Conservation (phyloP, 2,797 vertebrate species). For the Peromyscus attwateri region DNA sequence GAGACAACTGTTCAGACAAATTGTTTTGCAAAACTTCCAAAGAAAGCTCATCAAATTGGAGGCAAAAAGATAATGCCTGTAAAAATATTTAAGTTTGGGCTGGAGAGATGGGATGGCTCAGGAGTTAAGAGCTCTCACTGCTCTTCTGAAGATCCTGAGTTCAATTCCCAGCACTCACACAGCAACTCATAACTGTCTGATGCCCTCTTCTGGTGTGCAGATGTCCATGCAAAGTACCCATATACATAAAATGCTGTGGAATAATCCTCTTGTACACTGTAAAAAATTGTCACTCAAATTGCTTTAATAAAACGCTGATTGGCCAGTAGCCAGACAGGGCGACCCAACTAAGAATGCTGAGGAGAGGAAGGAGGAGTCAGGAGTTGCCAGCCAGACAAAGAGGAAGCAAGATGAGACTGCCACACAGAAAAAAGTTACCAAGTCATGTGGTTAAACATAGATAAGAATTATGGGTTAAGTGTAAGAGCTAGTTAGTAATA, state of each 20-base stretch:
- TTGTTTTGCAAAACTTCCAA: slow-evolving; percentile 24
- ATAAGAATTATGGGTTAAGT: too few relatives aligned
- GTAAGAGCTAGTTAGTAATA: too few relatives aligned
- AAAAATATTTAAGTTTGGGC: neutral
- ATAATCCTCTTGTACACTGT: too few relatives aligned
- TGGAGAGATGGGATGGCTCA: neutral
- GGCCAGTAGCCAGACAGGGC: too few relatives aligned
- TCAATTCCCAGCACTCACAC: neutral
- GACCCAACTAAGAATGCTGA: too few relatives aligned
- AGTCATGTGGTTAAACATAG: too few relatives aligned
- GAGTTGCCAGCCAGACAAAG: too few relatives aligned
- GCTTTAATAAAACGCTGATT: too few relatives aligned
- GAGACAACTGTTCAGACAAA: neutral
- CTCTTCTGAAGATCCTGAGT: neutral
- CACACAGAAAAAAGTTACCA: too few relatives aligned
- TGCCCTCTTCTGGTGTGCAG: neutral
- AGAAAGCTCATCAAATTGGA: slow-evolving; percentile 17
- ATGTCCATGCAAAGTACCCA: neutral
- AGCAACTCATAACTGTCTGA: neutral
- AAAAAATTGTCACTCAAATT: too few relatives aligned
- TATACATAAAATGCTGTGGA: neutral
- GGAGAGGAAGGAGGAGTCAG: too few relatives aligned
- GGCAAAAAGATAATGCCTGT: neutral
- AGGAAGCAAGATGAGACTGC: too few relatives aligned
- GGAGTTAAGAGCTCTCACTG: neutral